A percentile compares a stretch with the other conserved stretches of the same genome.
These are phyloP conservation scores for Epinotia ramella DNA, from an alignment of 2,888 invertebrate species.

Conservation along the genomic window DNA sequence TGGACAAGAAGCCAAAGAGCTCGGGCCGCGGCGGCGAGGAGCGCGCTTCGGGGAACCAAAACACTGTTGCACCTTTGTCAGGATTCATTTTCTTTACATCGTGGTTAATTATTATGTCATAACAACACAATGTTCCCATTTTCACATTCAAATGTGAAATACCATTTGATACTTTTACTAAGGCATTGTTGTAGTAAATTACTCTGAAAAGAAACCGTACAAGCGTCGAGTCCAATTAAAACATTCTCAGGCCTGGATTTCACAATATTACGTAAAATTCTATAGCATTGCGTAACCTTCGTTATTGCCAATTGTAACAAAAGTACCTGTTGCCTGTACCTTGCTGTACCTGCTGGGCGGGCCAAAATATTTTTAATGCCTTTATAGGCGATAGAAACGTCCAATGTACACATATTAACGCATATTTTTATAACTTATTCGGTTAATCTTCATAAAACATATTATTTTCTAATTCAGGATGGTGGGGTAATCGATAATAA, in stretches of 20 bases:
- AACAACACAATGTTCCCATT: slow-evolving; percentile 14
- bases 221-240: background rate
- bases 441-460: too few species aligned
- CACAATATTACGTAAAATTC: background rate
- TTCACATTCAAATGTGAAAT: background rate
- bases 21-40: slow-evolving; percentile 20
- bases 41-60: slow-evolving; percentile 29
- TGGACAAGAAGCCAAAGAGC: slow-evolving; percentile 39
- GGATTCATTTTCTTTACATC: slow-evolving; percentile 29
- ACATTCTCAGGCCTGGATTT: background rate
- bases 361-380: too few species aligned
- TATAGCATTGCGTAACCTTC: slow-evolving; percentile 10
- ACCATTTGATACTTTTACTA: background rate
- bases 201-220: background rate
- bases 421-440: too few species aligned
- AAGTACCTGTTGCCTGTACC: too few species aligned
- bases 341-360: too few species aligned
- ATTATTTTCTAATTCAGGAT: too few species aligned
- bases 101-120: slow-evolving; percentile 10
- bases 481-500: background rate
- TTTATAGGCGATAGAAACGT: too few species aligned
- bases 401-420: too few species aligned
- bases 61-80: slow-evolving; percentile 25
- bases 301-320: background rate
- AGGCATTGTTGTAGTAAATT: background rate